Evolutionary conservation across 2,888 invertebrate species (phyloP).

Genomic region (Drepana falcataria): DNA sequence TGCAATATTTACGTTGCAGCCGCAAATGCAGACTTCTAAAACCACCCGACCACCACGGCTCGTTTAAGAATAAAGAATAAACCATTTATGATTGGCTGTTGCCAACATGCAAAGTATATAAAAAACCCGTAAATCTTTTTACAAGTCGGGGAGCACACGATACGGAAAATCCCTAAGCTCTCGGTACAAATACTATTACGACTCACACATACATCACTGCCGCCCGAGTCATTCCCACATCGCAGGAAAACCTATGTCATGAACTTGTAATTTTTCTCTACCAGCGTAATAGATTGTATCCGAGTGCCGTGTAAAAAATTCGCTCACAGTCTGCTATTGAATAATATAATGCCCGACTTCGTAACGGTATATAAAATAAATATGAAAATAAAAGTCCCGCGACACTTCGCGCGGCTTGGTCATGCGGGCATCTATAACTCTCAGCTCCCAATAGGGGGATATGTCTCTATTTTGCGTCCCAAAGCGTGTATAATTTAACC

Average conservation of each 20-base stretch:
- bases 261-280: conserved; percentile 47
- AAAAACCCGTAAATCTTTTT: background rate
- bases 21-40: too few relatives aligned
- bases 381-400: conserved; percentile 36
- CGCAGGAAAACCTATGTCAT: conserved; percentile 42
- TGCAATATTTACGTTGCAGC: too few relatives aligned
- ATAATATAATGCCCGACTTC: conserved; percentile 45
- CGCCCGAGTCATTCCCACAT: conserved; percentile 15
- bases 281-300: conserved; percentile 43
- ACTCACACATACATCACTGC: conserved; percentile 20
- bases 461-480: conserved; percentile 72
- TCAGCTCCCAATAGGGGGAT: conserved; percentile 61
- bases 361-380: conserved; percentile 60
- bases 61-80: too few relatives aligned
- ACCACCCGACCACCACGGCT: too few relatives aligned
- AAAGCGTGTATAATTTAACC: conserved; percentile 69
- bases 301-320: conserved; percentile 33
- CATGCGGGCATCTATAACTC: conserved; percentile 60
- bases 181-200: conserved; percentile 18
- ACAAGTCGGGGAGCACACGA: background rate
- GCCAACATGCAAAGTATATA: background rate
- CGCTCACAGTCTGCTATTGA: conserved; percentile 37
- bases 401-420: conserved; percentile 37
- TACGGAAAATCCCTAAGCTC: conserved; percentile 9
- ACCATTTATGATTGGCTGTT: too few relatives aligned